Evolutionary conservation across 1,140 invertebrate species (phyloP).

Genomic region (Zaprionus kolodkinae): DNA sequence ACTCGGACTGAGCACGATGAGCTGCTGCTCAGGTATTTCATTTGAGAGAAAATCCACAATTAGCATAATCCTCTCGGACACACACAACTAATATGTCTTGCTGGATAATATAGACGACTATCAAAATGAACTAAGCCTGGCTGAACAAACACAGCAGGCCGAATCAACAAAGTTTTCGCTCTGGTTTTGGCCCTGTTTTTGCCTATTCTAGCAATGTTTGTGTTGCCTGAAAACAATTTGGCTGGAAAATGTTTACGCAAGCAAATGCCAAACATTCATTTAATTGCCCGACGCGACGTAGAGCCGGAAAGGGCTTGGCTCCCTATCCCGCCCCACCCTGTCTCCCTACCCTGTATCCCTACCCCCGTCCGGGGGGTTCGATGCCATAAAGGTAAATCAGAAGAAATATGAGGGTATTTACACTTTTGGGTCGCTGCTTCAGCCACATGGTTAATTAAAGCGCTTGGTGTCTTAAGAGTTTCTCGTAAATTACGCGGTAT

Average conservation of each 20-base stretch:
- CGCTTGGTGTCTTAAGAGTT: conserved; percentile 80
- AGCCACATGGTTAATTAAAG: conserved; percentile 82
- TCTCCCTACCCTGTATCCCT: neutral
- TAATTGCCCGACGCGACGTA: conserved; percentile 57
- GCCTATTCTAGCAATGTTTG: conserved; percentile 33
- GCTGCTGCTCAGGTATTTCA: conserved; percentile 10
- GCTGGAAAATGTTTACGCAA: conserved; percentile 60
- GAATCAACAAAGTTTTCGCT: conserved; percentile 41
- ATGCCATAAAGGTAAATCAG: conserved; percentile 79
- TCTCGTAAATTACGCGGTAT: conserved; percentile 80
- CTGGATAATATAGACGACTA: conserved; percentile 49
- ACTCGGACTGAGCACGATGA: conserved; percentile 12
- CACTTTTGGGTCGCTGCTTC: conserved; percentile 79
- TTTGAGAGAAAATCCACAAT: conserved; percentile 33
- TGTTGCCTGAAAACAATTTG: conserved; percentile 65
- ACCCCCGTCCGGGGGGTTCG: conserved; percentile 18
- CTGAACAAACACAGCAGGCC: conserved; percentile 22
- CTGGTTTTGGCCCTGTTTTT: conserved; percentile 27
- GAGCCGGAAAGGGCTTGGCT: neutral
- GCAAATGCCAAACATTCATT: conserved; percentile 73
- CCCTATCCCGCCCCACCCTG: neutral
- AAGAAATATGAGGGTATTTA: conserved; percentile 82
- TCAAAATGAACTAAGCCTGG: conserved; percentile 56
- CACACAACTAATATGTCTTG: conserved; percentile 48
- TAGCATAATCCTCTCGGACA: conserved; percentile 59